Evolutionary conservation across 2,797 vertebrate species (phyloP).

Genomic region (Gymnodraco acuticeps): DNA sequence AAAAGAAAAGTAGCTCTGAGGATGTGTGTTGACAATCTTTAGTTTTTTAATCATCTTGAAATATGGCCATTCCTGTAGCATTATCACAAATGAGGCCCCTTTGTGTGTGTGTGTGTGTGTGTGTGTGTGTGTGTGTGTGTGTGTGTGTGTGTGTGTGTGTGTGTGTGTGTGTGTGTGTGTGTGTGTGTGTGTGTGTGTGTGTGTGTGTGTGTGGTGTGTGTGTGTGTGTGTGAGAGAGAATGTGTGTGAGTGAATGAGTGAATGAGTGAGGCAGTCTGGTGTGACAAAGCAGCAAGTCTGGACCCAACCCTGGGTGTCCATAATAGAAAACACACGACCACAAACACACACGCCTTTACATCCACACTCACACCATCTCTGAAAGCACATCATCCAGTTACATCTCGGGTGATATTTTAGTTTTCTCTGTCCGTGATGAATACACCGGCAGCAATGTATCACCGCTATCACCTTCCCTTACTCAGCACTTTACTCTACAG

Average conservation of each 20-base stretch:
- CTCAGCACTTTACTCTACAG: conserved; percentile 39
- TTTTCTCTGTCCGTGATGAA: conserved; percentile 39
- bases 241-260: conserved; percentile 2
- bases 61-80: conserved; percentile 22
- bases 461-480: conserved; percentile 35
- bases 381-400: conserved; percentile 41
- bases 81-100: conserved; percentile 47
- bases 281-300: conserved; percentile 77
- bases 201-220: too few relatives aligned
- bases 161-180: conserved; percentile 13
- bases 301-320: conserved; percentile 59
- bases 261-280: conserved; percentile 77
- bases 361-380: conserved; percentile 36
- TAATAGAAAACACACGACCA: conserved; percentile 60
- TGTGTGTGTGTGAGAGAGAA: too few relatives aligned
- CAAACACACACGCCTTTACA: conserved; percentile 41
- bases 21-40: conserved; percentile 44
- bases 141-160: conserved; percentile 14
- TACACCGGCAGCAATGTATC: conserved; percentile 20
- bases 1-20: conserved; percentile 45
- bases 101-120: neutral
- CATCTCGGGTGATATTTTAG: conserved; percentile 15
- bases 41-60: conserved; percentile 15
- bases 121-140: neutral
- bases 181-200: neutral